Conservation (phyloP, 2,113 vertebrate species). For the Aptenodytes forsteri region DNA sequence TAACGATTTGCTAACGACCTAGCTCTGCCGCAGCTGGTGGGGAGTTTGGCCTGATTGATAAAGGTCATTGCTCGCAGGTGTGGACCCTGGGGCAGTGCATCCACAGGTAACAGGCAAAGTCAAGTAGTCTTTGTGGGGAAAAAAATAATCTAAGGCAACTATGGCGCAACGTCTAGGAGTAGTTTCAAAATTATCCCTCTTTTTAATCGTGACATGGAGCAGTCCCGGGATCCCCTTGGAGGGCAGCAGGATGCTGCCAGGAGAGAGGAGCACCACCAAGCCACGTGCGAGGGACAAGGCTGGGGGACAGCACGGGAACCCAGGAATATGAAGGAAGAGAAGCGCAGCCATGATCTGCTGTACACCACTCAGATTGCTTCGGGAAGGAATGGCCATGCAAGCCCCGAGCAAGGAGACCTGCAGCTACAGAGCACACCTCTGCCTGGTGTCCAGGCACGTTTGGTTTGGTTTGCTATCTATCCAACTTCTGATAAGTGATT, state of each 20-base stretch:
- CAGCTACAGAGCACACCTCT: not conserved
- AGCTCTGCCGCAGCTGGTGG: not conserved
- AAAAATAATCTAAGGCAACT: not conserved
- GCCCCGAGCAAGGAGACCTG: rapidly evolving
- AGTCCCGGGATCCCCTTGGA: not conserved
- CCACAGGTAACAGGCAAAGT: rapidly evolving
- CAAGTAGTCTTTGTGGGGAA: rapidly evolving
- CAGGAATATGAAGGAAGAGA: rapidly evolving
- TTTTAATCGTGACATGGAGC: rapidly evolving
- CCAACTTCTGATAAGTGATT: rapidly evolving
- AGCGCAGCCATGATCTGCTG: rapidly evolving
- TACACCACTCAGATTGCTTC: rapidly evolving
- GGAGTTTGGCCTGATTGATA: rapidly evolving
- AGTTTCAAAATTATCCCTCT: not conserved
- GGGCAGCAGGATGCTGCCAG: not conserved
- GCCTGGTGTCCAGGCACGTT: rapidly evolving
- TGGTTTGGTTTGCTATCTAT: rapidly evolving
- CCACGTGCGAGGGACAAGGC: rapidly evolving
- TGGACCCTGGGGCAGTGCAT: not conserved
- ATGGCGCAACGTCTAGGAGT: not conserved
- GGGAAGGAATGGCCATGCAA: not conserved
- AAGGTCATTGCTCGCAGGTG: not conserved
- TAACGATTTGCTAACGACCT: rapidly evolving
- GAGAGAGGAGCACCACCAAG: not conserved
- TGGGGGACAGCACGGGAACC: rapidly evolving